A percentile compares a stretch with the other conserved stretches of the same genome.
Conservation (phyloP, 2,888 invertebrate genomes). For the Troides aeacus region DNA sequence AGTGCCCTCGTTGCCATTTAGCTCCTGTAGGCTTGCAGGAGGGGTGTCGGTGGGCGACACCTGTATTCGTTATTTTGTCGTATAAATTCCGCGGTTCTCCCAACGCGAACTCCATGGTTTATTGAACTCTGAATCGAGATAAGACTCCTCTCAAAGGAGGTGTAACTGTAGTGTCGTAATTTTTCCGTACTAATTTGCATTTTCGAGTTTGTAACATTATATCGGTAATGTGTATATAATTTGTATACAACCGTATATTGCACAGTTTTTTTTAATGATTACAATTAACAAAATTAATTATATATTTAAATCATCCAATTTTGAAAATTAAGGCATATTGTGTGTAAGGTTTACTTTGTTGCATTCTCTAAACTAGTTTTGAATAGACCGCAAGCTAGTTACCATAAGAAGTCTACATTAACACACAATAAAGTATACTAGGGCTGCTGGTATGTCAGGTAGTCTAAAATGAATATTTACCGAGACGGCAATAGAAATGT, state of each 20-base stretch:
- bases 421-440: constrained; percentile 59
- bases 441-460: constrained; percentile 39
- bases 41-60: constrained; percentile 70
- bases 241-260: neutral
- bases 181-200: constrained; percentile 59
- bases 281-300: neutral
- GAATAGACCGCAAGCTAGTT: neutral
- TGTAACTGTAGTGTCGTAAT: constrained; percentile 61
- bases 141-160: constrained; percentile 55
- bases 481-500: constrained; percentile 71
- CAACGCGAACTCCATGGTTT: constrained; percentile 63
- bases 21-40: constrained; percentile 66
- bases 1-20: constrained; percentile 61
- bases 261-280: neutral
- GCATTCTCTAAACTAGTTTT: neutral
- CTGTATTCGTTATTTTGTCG: constrained; percentile 77
- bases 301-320: neutral
- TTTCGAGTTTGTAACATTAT: constrained; percentile 61
- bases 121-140: constrained; percentile 69
- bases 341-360: neutral
- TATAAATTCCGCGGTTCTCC: constrained; percentile 72
- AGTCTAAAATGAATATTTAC: constrained; percentile 73
- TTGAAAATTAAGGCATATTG: neutral
- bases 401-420: constrained; percentile 46
- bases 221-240: neutral